Percentiles rank a stretch among this genome's conserved stretches.
Evolutionary conservation across 2,113 vertebrate species (phyloP).

Genomic region (Chamaea fasciata): DNA sequence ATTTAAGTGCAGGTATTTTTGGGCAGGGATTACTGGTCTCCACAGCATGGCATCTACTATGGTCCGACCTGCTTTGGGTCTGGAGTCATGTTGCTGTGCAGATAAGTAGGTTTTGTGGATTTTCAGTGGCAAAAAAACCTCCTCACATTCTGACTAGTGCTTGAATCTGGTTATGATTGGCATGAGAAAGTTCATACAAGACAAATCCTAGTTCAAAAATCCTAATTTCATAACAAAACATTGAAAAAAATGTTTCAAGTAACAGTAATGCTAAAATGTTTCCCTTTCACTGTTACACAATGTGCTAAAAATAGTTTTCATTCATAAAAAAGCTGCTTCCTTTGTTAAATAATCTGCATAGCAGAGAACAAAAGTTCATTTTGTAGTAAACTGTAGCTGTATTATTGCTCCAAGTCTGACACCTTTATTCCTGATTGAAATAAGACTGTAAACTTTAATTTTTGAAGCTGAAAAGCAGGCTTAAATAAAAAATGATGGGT

Average conservation of each 20-base stretch:
- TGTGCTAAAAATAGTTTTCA: conserved; percentile 49
- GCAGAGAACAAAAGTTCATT: conserved; percentile 20
- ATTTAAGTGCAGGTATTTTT: neutral
- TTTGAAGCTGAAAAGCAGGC: neutral
- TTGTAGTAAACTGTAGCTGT: neutral
- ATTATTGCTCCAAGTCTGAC: neutral
- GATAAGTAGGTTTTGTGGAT: neutral
- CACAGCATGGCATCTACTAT: neutral
- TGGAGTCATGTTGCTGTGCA: neutral
- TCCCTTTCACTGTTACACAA: conserved; percentile 25
- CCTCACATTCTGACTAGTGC: neutral
- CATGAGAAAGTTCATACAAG: neutral
- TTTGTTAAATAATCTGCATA: conserved; percentile 33
- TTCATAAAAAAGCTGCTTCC: conserved; percentile 52
- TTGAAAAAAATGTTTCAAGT: neutral
- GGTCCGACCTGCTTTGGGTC: neutral
- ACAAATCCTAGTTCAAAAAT: neutral
- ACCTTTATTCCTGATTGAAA: neutral
- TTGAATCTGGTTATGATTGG: neutral
- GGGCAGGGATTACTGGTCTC: neutral
- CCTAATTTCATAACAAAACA: neutral
- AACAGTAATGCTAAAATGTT: neutral
- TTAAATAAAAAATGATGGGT: neutral
- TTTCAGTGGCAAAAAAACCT: rapidly evolving
- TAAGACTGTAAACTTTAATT: neutral